Evolutionary conservation across 2,797 vertebrate species (phyloP).

Genomic region (Melanotaenia boesemani): DNA sequence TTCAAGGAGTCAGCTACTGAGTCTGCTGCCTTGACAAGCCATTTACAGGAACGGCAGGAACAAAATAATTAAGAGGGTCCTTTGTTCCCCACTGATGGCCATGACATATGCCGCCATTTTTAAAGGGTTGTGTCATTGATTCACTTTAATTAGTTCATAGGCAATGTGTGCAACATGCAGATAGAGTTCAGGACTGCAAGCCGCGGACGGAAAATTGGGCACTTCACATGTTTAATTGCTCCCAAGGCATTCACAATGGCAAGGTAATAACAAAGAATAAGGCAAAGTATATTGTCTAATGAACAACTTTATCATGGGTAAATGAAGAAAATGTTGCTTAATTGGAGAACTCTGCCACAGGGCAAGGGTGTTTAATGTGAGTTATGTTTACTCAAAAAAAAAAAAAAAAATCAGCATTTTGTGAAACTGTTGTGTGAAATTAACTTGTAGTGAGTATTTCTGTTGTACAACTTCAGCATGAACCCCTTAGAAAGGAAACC

Average conservation of each 20-base stretch:
- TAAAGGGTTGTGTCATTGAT: constrained; percentile 83
- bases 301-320: constrained; percentile 77
- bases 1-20: constrained; percentile 64
- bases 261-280: constrained; percentile 76
- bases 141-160: constrained; percentile 86
- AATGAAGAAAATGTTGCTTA: constrained; percentile 75
- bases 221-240: constrained; percentile 83
- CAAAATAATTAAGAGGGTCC: constrained; percentile 86
- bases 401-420: constrained; percentile 48
- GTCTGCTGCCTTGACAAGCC: constrained; percentile 75
- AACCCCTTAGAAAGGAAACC: constrained; percentile 34
- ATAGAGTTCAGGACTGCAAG: constrained; percentile 76
- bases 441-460: constrained; percentile 42
- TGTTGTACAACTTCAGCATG: constrained; percentile 25
- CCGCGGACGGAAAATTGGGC: constrained; percentile 77
- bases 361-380: constrained; percentile 65
- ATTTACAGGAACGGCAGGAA: constrained; percentile 78
- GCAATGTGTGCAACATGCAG: constrained; percentile 73
- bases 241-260: constrained; percentile 75
- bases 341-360: constrained; percentile 75
- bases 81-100: constrained; percentile 79
- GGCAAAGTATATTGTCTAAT: constrained; percentile 76
- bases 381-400: constrained; percentile 59
- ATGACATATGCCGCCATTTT: constrained; percentile 79
- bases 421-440: constrained; percentile 47